Evolutionary conservation across 2,113 vertebrate species (phyloP), one percentile per base, ranked within the genome.

Genomic region (Harpagus bidentatus): DNA sequence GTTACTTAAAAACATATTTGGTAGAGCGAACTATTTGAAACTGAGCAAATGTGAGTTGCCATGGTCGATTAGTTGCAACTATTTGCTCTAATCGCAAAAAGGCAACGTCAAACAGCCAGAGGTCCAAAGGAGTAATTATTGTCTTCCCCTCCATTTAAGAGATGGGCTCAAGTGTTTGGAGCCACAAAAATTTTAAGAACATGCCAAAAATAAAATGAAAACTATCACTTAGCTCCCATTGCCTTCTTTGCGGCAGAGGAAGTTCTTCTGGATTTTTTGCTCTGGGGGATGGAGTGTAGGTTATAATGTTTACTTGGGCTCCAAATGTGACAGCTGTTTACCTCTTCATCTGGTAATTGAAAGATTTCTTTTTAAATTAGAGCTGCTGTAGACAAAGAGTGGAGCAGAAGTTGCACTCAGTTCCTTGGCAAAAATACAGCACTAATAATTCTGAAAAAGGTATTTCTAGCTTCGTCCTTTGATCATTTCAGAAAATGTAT

Each of bases 271-370:
- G 38, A 10, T 72, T 83, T 93, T 91, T 93, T 90, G 84, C 94
- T 95, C 84, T 80, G 50, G 89, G 91, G 85, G 73, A 87, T 81
- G 74, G 55, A 87, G 96, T 94, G 73, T 89, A 93, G 95, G 93
- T 97, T 95, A 81, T 67, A 28, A 77, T 90, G 77, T 94, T 98
- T 95, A 71, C 85, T 93, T 31, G 52, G 80, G 72, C 77, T 98
- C 87, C 88, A 50, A 59, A 80, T 62, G 72, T 97, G 97, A 95
- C 96, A 98, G 87, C 92, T 97, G 95, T 97, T 97, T 97, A 97
- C 95, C 92, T 97, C 91, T 95, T 97, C 91, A 82, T 96, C 92
- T 96, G 56, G 55, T 82, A 95, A 96, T 91, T 82, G 92, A 93
- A 93, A 96, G 77, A 96, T 95, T 95, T 95, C 84, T 71, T 95